Conservation (phyloP, 2,888 invertebrate species). For the Acleris holmiana region DNA sequence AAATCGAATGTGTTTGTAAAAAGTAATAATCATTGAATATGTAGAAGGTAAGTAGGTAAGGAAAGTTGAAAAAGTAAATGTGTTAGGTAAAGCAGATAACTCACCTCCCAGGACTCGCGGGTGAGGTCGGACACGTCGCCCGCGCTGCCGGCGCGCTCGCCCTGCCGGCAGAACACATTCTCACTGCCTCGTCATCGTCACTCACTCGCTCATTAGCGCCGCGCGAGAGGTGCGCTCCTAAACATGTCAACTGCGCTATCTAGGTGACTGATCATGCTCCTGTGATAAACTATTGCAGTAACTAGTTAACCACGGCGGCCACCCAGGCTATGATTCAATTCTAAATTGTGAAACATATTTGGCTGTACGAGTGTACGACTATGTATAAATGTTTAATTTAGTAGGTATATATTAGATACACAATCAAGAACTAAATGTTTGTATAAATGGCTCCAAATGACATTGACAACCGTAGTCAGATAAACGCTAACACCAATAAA, state of each 20-base stretch:
- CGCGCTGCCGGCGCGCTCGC: conserved; percentile 86
- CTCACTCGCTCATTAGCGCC: conserved; percentile 34
- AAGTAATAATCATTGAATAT: conserved; percentile 25
- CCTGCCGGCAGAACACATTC: conserved; percentile 56
- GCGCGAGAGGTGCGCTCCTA: conserved; percentile 39
- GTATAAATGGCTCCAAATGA: too few relatives aligned
- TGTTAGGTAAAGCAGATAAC: conserved; percentile 55
- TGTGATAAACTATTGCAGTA: too few relatives aligned
- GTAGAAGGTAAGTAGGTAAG: conserved; percentile 32
- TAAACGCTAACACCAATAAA: too few relatives aligned
- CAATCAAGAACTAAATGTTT: too few relatives aligned
- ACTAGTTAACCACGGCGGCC: too few relatives aligned
- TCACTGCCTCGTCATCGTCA: conserved; percentile 19
- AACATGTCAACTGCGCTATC: conserved; percentile 57
- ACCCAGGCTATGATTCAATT: too few relatives aligned
- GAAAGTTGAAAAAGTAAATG: conserved; percentile 28
- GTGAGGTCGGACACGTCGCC: conserved; percentile 92
- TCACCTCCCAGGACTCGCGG: conserved; percentile 97
- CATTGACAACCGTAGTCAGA: too few relatives aligned
- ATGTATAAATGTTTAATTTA: too few relatives aligned
- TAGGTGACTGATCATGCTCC: conserved; percentile 59
- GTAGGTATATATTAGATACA: too few relatives aligned
- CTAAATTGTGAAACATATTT: too few relatives aligned
- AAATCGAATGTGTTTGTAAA: conserved; percentile 52
- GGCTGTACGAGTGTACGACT: too few relatives aligned